Evolutionary conservation across 2,888 invertebrate species (phyloP).

Genomic region (Pristionchus maxplancki): DNA sequence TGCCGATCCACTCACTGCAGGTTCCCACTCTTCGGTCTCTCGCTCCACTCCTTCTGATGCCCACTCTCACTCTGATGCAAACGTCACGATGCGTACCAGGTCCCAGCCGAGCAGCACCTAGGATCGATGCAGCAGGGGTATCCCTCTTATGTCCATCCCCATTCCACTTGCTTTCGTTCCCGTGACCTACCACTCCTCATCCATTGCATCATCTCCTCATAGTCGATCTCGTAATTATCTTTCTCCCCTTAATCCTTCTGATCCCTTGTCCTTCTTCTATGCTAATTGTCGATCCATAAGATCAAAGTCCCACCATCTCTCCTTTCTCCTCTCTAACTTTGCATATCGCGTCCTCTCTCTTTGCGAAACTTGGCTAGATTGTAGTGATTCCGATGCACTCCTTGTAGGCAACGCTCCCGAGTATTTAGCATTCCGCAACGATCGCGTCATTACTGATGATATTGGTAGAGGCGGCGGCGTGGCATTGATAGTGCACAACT

Average conservation of each 20-base stretch:
- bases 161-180: neutral
- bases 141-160: neutral
- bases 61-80: neutral
- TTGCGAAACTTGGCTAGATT: neutral
- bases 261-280: neutral
- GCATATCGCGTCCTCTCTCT: neutral
- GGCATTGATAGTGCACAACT: neutral
- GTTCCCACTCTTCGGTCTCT: neutral
- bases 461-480: neutral
- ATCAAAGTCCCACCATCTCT: neutral
- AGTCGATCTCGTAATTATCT: neutral
- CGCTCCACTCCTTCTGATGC: neutral
- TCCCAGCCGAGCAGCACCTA: neutral
- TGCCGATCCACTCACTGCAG: neutral
- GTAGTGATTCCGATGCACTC: neutral
- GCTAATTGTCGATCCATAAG: neutral
- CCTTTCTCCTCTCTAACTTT: neutral
- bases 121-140: neutral
- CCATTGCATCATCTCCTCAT: neutral
- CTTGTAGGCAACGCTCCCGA: neutral
- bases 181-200: neutral
- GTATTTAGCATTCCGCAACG: neutral
- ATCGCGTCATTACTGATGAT: neutral
- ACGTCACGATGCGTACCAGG: neutral
- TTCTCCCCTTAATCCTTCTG: neutral